phyloP scores from a whole-genome alignment of 2,113 vertebrate genomes.

The Myotis lucifugus region DNA sequence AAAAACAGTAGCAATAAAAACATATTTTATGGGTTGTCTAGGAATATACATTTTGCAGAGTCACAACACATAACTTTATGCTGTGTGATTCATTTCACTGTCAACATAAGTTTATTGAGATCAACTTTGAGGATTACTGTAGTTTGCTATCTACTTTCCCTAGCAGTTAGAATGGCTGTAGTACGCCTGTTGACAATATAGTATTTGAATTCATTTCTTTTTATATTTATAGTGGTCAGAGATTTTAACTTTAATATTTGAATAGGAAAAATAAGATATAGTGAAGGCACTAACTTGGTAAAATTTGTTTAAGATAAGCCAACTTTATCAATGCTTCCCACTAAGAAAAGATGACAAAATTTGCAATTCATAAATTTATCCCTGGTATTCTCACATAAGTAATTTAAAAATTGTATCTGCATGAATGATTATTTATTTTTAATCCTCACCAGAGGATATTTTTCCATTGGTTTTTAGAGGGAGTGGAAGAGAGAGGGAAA shows the following conservation, averaged over 20 bases:
- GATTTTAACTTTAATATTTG: conserved; percentile 11
- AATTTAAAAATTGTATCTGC: neutral
- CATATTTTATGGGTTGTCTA: neutral
- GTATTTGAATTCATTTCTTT: neutral
- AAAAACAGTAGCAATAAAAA: conserved; percentile 6
- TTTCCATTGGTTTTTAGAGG: too few relatives aligned
- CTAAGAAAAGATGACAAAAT: neutral
- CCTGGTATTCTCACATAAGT: neutral
- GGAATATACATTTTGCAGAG: neutral
- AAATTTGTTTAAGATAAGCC: neutral
- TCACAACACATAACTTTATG: conserved; percentile 1
- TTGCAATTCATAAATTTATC: neutral
- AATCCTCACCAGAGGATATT: too few relatives aligned
- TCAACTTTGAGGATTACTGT: neutral
- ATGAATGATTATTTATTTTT: neutral
- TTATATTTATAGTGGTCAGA: neutral
- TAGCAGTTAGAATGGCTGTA: neutral
- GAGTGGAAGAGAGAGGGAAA: too few relatives aligned
- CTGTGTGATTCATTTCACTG: neutral
- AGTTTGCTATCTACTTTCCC: neutral
- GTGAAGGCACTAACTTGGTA: neutral
- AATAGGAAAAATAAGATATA: conserved; percentile 27
- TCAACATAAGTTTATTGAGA: conserved; percentile 12
- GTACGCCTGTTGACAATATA: neutral
- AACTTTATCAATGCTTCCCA: neutral